Evolutionary conservation across 2,797 vertebrate genomes (phyloP), one percentile per base, ranked within the genome.

Genomic region (Trachurus trachurus): DNA sequence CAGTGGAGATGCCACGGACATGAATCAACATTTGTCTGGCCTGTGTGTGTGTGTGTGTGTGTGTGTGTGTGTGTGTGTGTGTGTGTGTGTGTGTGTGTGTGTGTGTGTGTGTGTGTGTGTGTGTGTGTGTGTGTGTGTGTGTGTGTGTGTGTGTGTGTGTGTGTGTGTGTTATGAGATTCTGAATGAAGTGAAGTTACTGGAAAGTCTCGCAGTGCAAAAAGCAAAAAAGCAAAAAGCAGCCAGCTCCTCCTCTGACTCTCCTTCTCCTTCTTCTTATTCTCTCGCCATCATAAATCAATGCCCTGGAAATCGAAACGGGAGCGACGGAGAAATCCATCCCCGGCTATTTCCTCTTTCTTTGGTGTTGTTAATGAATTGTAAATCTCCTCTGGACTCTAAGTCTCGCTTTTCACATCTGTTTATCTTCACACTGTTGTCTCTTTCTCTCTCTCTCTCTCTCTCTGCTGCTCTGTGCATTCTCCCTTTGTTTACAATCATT

Each of bases 311-410:
- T 91, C 66, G 0, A 91, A 84, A 62, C 31, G 50, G 52, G 66
- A 68, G 45, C 31, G 54, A 83, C 67, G 66, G 58, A 47, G 21
- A 78, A 83, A 88, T 91, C 76, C 17, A 87, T 84, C 82, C 47
- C 6, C 54, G 68, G 19, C 40, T 22, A 82, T 86, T 92, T 83
- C 83, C 80, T 89, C 78, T 80, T 84, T 83, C 67, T 50, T 61
- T 19, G 0, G 66, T 13, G 61, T 74, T 62, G 77, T 89, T 85
- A 90, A 89, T 88, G 75, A 87, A 79, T 67, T 80, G 79, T 88
- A 88, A 82, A 91, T 80, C 82, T 76, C 42, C 82, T 76, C 42
- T 3, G 39, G 3, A 11, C 50, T 83, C 50, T 73, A 60, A 76
- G 57, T 69, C 61, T 44, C 68, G 64, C 31, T 71, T 61, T 66